A percentile compares a stretch with the other conserved stretches of the same genome.
These are phyloP conservation scores for Spilarctia lutea DNA, from an alignment of 2,888 invertebrate species.

Conservation along the genomic window DNA sequence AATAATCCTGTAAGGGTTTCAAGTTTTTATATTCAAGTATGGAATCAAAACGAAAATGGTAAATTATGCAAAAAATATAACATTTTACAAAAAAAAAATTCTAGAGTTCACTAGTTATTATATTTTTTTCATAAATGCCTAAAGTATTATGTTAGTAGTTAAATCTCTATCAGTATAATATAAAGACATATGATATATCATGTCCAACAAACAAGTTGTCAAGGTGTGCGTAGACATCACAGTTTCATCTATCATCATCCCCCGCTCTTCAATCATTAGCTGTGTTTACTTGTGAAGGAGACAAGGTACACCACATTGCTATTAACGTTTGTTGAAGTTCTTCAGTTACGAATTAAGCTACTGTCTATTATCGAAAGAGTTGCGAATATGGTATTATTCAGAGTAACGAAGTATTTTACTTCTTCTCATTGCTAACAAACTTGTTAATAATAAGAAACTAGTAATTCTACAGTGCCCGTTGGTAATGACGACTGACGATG, in stretches of 20 bases:
- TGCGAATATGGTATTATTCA: background rate
- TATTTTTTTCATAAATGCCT: background rate
- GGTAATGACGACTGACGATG: background rate
- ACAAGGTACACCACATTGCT: conserved; percentile 83
- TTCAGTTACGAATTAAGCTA: conserved; percentile 28
- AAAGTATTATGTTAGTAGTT: background rate
- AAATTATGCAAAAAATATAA: background rate
- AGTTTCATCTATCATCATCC: conserved; percentile 84
- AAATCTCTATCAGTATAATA: conserved; percentile 25
- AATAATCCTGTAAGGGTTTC: background rate
- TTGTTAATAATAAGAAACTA: background rate
- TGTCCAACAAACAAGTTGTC: conserved; percentile 61
- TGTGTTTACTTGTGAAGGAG: conserved; percentile 75
- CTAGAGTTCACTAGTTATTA: background rate
- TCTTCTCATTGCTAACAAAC: background rate
- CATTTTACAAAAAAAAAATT: background rate
- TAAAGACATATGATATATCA: conserved; percentile 43
- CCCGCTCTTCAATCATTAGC: conserved; percentile 81
- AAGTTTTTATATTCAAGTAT: background rate
- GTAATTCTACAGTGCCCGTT: background rate
- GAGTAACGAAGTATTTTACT: background rate
- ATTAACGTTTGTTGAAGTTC: conserved; percentile 74
- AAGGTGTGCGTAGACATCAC: conserved; percentile 78
- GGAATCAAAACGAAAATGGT: background rate
- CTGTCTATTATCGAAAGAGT: conserved; percentile 21